Percentiles rank a stretch among this genome's conserved stretches.
These are phyloP conservation scores for Unio delphinus DNA, from an alignment of 2,888 invertebrate genomes.

Conservation along the genomic window DNA sequence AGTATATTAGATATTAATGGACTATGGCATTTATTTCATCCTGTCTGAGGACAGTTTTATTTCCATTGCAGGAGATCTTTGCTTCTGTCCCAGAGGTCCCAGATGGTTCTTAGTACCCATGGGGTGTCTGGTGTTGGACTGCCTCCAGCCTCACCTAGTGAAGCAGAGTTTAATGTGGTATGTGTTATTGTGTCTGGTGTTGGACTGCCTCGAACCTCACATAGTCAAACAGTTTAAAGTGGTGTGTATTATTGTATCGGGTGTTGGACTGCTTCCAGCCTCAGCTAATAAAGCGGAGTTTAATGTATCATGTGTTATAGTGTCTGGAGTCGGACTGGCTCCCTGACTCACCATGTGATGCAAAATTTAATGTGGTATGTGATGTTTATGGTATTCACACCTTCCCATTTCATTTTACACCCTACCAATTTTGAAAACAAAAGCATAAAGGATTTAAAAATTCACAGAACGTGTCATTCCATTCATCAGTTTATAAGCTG, in stretches of 20 bases:
- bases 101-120: slow-evolving; percentile 56
- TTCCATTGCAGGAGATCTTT: slow-evolving; percentile 47
- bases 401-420: no score
- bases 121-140: slow-evolving; percentile 52
- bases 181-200: no score
- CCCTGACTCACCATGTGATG: slow-evolving; percentile 63
- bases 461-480: no score
- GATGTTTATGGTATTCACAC: no score
- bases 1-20: not conserved
- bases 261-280: slow-evolving; percentile 62
- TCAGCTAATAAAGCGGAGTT: slow-evolving; percentile 62
- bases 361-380: slow-evolving; percentile 27
- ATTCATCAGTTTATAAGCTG: no score
- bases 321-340: slow-evolving; percentile 55
- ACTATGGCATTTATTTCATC: not conserved
- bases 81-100: slow-evolving; percentile 56
- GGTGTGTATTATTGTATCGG: slow-evolving; percentile 17
- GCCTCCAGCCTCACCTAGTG: slow-evolving; percentile 67
- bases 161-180: slow-evolving; percentile 37
- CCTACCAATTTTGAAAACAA: no score
- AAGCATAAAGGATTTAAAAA: no score
- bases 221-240: slow-evolving; percentile 48
- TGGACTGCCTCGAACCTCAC: slow-evolving; percentile 37
- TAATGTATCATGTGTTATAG: not conserved
- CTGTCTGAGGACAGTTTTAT: not conserved